Base-by-base conservation (phyloP, 2,888 invertebrate species). In the Salpingus planirostris region DNA sequence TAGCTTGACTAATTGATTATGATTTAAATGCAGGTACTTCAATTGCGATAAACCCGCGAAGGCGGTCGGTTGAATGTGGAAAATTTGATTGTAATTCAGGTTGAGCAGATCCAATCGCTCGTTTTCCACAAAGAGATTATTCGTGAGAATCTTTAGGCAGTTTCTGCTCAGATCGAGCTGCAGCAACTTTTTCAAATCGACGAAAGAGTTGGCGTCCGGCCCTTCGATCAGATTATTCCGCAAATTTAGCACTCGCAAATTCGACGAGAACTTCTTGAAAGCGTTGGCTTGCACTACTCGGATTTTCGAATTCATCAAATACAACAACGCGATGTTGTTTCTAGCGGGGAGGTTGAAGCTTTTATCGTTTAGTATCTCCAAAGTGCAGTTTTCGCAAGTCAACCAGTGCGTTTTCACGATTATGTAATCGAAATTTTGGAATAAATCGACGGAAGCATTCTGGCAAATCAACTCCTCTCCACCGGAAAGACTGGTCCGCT, bases 1-100 rank as follows among this genome's bases (percentile, higher is more conserved):
- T 21, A 69, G 43, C 27, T 49, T 58, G 12, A 48, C 45, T n/a
- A 68, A 42, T n/a, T 57, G 49, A 43, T 69, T 69, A 36, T 55
- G 42, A 22, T 57, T 64, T 8, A 69, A 38, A 42, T 65, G 62
- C 5, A 69, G 43, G 43, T 59, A 62, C 42, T 56, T 62, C 23
- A 67, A 40, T 29, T 61, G 58, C 2, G 40, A 38, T 7, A 67
- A 47, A 1, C 62, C 63, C 2, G 43, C 47, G 35, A 67, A 67
- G n/a, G 62, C 57, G 18, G 64, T 54, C 2, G 54, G 52, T 13
- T 65, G 58, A 15, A 67, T 39, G 4, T 47, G 47, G 28, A 51
- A 54, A 43, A 67, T 61, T 14, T 44, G 46, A 43, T 67, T 67
- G 29, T 49, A 41, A 33, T 59, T 57, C 43, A 67, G 33, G 23